Evolutionary conservation across 2,888 invertebrate genomes (phyloP).

Genomic region (Polyploca ridens): DNA sequence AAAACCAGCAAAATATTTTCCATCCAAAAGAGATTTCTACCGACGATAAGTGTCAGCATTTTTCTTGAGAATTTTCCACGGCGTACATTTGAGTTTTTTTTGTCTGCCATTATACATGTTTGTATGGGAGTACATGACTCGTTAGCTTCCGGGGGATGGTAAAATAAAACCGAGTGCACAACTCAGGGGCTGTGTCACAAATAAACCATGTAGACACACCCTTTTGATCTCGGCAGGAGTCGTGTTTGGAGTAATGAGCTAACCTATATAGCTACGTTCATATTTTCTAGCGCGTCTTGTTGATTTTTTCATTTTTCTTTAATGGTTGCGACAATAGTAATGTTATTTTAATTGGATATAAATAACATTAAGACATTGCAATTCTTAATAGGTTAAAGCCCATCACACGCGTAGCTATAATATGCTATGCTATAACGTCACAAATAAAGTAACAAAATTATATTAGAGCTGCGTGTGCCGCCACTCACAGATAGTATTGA

Average conservation of each 20-base stretch:
- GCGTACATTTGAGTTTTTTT: slow-evolving; percentile 9
- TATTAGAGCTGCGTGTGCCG: too few relatives aligned
- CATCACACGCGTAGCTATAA: too few relatives aligned
- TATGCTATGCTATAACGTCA: too few relatives aligned
- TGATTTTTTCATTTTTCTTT: slow-evolving; percentile 12
- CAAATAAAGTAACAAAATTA: too few relatives aligned
- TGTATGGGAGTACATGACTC: slow-evolving; percentile 24
- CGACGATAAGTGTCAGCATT: slow-evolving; percentile 5
- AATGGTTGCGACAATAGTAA: background rate
- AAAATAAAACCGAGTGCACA: slow-evolving; percentile 29
- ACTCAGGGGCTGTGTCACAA: slow-evolving; percentile 41
- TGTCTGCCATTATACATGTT: slow-evolving; percentile 15
- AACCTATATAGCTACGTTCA: slow-evolving; percentile 16
- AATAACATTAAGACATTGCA: too few relatives aligned
- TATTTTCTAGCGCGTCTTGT: slow-evolving; percentile 25
- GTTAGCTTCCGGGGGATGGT: slow-evolving; percentile 39
- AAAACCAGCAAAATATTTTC: slow-evolving; percentile 11
- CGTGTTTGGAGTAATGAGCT: slow-evolving; percentile 55
- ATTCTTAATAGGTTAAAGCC: too few relatives aligned
- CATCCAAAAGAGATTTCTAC: slow-evolving; percentile 13
- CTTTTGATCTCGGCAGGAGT: slow-evolving; percentile 48
- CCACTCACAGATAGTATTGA: too few relatives aligned
- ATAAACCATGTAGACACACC: slow-evolving; percentile 52
- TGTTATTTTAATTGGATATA: too few relatives aligned
- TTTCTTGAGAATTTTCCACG: slow-evolving; percentile 5